These are phyloP conservation scores for Xanthia icteritia DNA, from an alignment of 2,888 invertebrate species.

Conservation along the genomic window DNA sequence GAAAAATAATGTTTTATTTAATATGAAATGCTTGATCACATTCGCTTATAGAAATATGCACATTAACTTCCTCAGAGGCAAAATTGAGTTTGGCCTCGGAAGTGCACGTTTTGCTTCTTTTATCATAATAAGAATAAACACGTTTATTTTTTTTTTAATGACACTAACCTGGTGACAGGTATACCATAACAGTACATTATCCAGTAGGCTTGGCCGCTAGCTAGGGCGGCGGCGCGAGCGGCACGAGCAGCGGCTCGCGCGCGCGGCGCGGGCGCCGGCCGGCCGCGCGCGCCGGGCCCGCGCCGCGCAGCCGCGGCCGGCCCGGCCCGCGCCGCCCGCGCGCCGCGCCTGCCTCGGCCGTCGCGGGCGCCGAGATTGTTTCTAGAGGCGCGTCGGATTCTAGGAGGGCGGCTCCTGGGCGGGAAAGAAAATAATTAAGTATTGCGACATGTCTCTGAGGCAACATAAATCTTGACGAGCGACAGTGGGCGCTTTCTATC, in stretches of 20 bases:
- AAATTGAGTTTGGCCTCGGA: too few relatives aligned
- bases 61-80: too few relatives aligned
- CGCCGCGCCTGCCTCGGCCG: slow-evolving; percentile 10
- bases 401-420: slow-evolving; percentile 78
- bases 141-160: too few relatives aligned
- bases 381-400: slow-evolving; percentile 83
- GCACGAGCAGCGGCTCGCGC: slow-evolving; percentile 87
- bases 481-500: not conserved
- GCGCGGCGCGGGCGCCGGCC: slow-evolving; percentile 79
- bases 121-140: too few relatives aligned
- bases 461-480: not conserved
- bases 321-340: slow-evolving; percentile 66
- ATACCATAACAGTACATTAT: not conserved
- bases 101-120: too few relatives aligned
- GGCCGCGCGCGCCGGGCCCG: slow-evolving; percentile 70
- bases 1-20: too few relatives aligned
- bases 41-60: too few relatives aligned
- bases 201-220: not conserved
- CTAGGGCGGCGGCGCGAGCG: slow-evolving; percentile 88
- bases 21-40: too few relatives aligned
- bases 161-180: slow-evolving; percentile 38
- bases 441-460: not conserved
- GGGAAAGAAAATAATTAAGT: not conserved
- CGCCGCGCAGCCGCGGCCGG: slow-evolving; percentile 66
- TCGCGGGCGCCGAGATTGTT: slow-evolving; percentile 60